Evolutionary conservation across 2,888 invertebrate species (phyloP), one percentile per base, ranked within the genome.

Genomic region (Tuta absoluta): DNA sequence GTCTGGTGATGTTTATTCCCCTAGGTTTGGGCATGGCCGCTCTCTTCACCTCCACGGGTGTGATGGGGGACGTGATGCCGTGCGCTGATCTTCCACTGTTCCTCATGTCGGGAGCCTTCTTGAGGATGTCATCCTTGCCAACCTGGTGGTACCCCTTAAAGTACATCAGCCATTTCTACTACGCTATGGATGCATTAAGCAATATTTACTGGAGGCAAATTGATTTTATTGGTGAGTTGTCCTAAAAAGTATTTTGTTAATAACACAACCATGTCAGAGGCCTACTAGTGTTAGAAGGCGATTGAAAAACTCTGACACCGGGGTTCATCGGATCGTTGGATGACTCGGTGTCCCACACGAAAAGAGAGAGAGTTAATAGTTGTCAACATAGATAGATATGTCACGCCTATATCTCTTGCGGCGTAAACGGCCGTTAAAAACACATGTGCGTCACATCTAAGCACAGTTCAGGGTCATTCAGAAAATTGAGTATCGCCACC

Each of bases 111-210:
- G 93, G 93, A 0, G 86, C 89, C 10, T 93, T 92, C 71, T 76
- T 91, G 2, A 71, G 89, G 10, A 72, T 90, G 60, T 87, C 92
- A 0, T 84, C 90, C 0, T 65, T 93, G 10, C 92, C 92, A 0
- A 19, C 68, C 1, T 92, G 91, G 84, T 70, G 91, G 58, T 72
- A 76, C 28, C 87, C 87, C 0, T 65, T 92, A 33, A 91, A 92
- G 72, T 92, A 88, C 72, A 64, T 92, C 28, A 93, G 93, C 0
- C 90, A 93, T 66, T 93, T 93, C 77, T 93, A 89, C 76, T 93
- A 92, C 74, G 75, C 84, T 0, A 87, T 92, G 84, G 93, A 93
- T 63, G 87, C 91, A 0, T 68, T 93, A n/a, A 91, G 92, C 68
- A 92, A 92, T 66, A 80, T 92, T 33, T 91, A 92, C 70, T 93